phyloP scores from a whole-genome alignment of 2,888 invertebrate genomes.

The Xanthia icteritia region DNA sequence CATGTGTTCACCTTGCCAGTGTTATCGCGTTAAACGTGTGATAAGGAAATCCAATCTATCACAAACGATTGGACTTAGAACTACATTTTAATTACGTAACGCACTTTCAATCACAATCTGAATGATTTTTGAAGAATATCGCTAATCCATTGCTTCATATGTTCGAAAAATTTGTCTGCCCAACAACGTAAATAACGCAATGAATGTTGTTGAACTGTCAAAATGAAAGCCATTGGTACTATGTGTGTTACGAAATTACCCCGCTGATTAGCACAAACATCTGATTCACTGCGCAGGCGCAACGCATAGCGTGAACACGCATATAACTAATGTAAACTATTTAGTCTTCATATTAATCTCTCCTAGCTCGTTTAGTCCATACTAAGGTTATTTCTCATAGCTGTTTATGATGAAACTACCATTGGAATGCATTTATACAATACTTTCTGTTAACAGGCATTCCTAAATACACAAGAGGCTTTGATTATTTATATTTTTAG shows the following conservation, averaged over 20 bases:
- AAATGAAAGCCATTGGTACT: too few species aligned
- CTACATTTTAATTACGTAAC: background rate
- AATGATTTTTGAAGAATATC: too few species aligned
- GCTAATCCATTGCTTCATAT: too few species aligned
- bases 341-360: too few species aligned
- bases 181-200: too few species aligned
- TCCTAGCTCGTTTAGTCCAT: too few species aligned
- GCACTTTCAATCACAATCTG: too few species aligned
- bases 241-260: too few species aligned
- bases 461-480: too few species aligned
- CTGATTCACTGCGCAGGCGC: slow-evolving; percentile 1
- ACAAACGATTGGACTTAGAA: slow-evolving; percentile 46
- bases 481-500: too few species aligned
- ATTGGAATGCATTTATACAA: background rate
- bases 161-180: too few species aligned
- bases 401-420: background rate
- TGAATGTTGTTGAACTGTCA: too few species aligned
- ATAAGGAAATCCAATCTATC: slow-evolving; percentile 30
- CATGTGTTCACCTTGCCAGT: slow-evolving; percentile 16
- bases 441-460: background rate
- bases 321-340: background rate
- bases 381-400: background rate
- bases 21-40: slow-evolving; percentile 34
- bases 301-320: background rate
- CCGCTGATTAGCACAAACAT: background rate